Base-by-base conservation (phyloP, 2,888 invertebrate species). In the Ethmia dodecea region DNA sequence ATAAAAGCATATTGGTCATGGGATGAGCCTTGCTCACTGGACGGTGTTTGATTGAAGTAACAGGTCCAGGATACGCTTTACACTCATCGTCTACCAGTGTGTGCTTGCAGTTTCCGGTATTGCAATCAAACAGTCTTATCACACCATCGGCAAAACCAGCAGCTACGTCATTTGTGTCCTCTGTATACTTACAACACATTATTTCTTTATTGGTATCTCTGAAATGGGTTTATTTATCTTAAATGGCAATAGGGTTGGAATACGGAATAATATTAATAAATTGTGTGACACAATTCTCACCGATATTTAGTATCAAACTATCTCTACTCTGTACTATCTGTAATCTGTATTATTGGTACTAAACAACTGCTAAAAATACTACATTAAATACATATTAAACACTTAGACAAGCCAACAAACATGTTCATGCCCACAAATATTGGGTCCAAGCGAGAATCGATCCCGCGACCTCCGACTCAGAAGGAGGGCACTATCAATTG, bases 131-230 rank as follows among this genome's bases (percentile, higher is more conserved):
- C 35, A 91, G 60, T 42, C 86, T 70, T 12, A 91, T 77, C 1
- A 80, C 73, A 8, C 91, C 91, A 56, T 91, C 89, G 2, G 87
- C 70, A 45, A 89, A 88, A 24, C 91, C 91, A 18, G 81, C 88
- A 11, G 90, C 90, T 43, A 91, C 67, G 31, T 86, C 81, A 40
- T 88, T 88, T 29, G 70, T 79, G 45, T 88, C 87, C 62, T 91
- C 90, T 24, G 89, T 90, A 55, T 90, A 91, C 60, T 88, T 87
- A 42, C 89, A 75, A 52, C 89, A 90, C 57, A 89, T 75, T 40
- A 88, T 74, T 15, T 88, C 88, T 44, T 80, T 81, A 43, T 72
- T 77, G 9, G 86, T 80, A 49, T 88, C 87, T 44, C 89, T 89
- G 37, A 15, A 32, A 31, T 20, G 1, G 22, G 5, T 14, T 9